These are phyloP conservation scores for Meteorus cinctellus DNA, from an alignment of 2,888 invertebrate genomes.

Conservation along the genomic window DNA sequence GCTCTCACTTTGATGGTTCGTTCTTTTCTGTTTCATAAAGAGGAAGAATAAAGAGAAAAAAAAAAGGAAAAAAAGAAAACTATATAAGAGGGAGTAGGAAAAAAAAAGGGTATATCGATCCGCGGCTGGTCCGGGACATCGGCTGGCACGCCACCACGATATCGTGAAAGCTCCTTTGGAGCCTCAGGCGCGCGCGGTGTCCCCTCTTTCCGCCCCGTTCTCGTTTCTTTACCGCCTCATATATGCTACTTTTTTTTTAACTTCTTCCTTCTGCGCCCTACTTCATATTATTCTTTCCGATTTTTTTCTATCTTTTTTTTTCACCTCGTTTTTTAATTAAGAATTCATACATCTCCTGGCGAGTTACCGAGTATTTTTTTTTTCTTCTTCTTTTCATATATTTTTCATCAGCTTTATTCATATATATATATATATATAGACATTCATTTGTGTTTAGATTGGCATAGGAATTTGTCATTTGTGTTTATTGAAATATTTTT, in stretches of 20 bases:
- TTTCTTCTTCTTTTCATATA: background rate
- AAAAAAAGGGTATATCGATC: slow-evolving; percentile 70
- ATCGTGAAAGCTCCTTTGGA: slow-evolving; percentile 56
- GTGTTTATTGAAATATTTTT: too few species aligned
- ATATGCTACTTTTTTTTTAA: slow-evolving; percentile 14
- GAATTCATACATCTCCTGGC: slow-evolving; percentile 4
- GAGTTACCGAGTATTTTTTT: background rate
- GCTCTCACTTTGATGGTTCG: background rate
- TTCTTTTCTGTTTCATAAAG: slow-evolving; percentile 16
- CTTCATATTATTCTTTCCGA: background rate
- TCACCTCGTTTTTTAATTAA: background rate
- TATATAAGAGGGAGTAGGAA: slow-evolving; percentile 10
- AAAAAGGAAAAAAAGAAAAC: slow-evolving; percentile 27
- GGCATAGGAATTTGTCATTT: too few species aligned
- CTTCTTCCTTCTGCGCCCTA: slow-evolving; percentile 32
- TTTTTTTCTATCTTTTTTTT: slow-evolving; percentile 13
- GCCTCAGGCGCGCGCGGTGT: slow-evolving; percentile 45
- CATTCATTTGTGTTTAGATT: background rate
- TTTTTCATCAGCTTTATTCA: background rate
- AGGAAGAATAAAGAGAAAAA: slow-evolving; percentile 15
- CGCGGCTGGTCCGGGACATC: slow-evolving; percentile 65
- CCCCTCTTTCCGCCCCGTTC: slow-evolving; percentile 40
- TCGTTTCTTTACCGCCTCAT: slow-evolving; percentile 20
- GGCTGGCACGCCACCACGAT: slow-evolving; percentile 65
- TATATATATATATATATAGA: background rate